Evolutionary conservation across 2,888 invertebrate species (phyloP), one percentile per base, ranked within the genome.

Genomic region (Priocnemis perturbator): DNA sequence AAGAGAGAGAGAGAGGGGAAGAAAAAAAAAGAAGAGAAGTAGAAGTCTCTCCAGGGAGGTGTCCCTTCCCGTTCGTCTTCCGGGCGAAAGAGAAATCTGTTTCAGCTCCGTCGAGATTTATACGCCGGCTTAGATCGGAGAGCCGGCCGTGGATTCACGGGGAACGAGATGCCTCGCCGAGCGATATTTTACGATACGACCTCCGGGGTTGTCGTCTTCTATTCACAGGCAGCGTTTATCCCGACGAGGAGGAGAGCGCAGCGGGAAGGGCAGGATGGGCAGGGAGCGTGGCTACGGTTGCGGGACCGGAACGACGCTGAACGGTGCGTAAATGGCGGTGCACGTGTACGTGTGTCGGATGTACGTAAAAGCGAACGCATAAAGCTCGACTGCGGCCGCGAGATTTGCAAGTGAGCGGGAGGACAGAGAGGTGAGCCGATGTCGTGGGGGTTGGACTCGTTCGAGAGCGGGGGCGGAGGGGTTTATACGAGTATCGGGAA

Each of bases 211-310:
- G 45, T 48, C 37, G 26, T 57, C 62, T 52, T 19, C 44, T 48
- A 64, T 71, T 71, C 61, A 58, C 50, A 58, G 52, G 37, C 45
- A 7, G 21, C 58, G 45, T 19, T 67, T 58, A 63, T 63, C 63
- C 45, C 58, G 23, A 11, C 37, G 37, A 1, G 37, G 37, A 26
- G 26, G 7, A 11, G 37, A 11, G 1, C 37, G 11, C 37, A 11
- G 7, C 1, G 37, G 37, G 26, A 26, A 26, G n/a, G n/a, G 5
- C 26, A 26, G 26, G 26, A 26, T 26, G 26, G 26, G 26, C 26
- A 11, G 2, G 37, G 37, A 7, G 37, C 37, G 11, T 11, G 37
- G 37, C n/a, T n/a, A n/a, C n/a, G 14, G 7, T 26, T 26, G 26
- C 1, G 7, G 26, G 26, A 26, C 26, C 3, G 26, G 26, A 4